phyloP scores from a whole-genome alignment of 1,140 invertebrate species.

The Zaprionus gabonicus region DNA sequence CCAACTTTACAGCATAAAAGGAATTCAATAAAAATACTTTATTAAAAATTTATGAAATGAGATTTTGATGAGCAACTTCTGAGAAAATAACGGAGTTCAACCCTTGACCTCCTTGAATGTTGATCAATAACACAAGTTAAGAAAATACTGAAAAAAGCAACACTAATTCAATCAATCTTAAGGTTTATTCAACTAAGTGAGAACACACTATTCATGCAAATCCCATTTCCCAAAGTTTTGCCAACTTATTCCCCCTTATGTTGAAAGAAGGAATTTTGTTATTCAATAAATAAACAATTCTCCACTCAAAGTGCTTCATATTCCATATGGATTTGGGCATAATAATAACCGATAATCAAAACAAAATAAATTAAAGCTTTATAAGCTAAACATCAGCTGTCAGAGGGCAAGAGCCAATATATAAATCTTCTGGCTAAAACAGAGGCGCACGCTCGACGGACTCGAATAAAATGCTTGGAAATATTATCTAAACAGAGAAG shows the following conservation, averaged over 20 bases:
- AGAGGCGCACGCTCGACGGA: constrained; percentile 32
- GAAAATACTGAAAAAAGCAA: background rate
- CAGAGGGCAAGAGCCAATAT: constrained; percentile 54
- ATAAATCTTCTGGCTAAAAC: constrained; percentile 62
- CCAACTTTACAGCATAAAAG: constrained; percentile 9
- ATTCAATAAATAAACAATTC: constrained; percentile 45
- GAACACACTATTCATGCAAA: background rate
- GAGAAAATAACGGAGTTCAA: background rate
- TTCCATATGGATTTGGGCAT: constrained; percentile 55
- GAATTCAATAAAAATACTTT: constrained; percentile 20
- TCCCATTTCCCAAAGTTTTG: background rate
- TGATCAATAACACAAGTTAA: background rate
- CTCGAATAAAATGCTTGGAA: constrained; percentile 68
- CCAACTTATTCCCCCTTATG: background rate
- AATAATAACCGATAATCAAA: constrained; percentile 76
- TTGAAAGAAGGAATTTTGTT: constrained; percentile 4
- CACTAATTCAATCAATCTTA: background rate
- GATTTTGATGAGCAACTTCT: background rate
- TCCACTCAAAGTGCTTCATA: constrained; percentile 24
- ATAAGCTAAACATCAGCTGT: constrained; percentile 76
- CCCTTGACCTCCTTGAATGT: background rate
- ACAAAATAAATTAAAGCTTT: constrained; percentile 79
- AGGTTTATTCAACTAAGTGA: background rate
- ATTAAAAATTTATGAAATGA: constrained; percentile 29
- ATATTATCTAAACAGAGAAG: constrained; percentile 71